phyloP scores from a whole-genome alignment of 2,113 vertebrate genomes.

The Hypanus sabinus region DNA sequence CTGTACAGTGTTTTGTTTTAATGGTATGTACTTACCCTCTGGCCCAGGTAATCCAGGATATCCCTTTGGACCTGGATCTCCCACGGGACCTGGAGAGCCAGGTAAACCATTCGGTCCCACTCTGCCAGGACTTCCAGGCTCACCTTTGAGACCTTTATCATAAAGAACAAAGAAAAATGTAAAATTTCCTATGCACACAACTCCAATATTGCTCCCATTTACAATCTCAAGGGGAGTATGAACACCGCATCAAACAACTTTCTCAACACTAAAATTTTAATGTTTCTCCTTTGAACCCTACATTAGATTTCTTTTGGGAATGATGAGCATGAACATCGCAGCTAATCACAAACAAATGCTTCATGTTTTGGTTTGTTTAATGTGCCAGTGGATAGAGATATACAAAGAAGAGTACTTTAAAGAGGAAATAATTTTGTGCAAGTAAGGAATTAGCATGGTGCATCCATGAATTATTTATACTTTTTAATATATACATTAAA shows the following conservation, averaged over 20 bases:
- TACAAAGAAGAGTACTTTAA: neutral
- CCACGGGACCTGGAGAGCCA: conserved; percentile 61
- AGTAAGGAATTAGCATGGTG: neutral
- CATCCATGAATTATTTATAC: neutral
- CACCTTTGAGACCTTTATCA: conserved; percentile 66
- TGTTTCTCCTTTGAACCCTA: too few species aligned
- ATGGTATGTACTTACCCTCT: conserved; percentile 59
- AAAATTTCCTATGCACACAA: neutral
- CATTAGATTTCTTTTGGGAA: neutral
- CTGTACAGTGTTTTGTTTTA: neutral
- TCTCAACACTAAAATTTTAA: neutral
- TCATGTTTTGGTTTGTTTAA: neutral
- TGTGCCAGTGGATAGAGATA: neutral
- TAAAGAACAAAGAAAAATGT: neutral
- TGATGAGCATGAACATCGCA: neutral
- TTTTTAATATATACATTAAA: neutral
- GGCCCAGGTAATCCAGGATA: conserved; percentile 68
- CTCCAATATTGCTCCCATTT: neutral
- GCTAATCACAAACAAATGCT: neutral
- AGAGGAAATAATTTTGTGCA: neutral
- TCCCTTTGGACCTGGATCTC: conserved; percentile 71
- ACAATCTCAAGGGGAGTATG: neutral
- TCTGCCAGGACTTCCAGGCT: conserved; percentile 63
- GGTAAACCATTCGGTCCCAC: conserved; percentile 64
- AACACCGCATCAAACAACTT: neutral